phyloP scores from a whole-genome alignment of 2,113 vertebrate species.

The Peucedramus taeniatus region DNA sequence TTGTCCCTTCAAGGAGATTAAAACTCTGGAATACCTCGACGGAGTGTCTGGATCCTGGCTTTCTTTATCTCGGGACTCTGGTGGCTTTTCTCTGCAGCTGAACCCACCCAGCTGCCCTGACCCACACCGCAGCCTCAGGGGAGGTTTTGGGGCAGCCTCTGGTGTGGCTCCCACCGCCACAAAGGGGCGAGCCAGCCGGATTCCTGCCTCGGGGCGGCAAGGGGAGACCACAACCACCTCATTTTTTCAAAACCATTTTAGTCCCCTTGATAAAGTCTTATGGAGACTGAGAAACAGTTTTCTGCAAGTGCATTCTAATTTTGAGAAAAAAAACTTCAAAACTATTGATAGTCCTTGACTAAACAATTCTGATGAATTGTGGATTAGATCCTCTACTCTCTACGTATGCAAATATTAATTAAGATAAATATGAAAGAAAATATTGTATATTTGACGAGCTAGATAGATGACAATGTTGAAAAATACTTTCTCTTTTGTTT shows the following conservation, averaged over 20 bases:
- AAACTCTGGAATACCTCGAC: no score
- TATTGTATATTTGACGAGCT: not conserved
- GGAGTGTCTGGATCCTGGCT: no score
- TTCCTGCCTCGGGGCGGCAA: no score
- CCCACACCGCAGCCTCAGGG: no score
- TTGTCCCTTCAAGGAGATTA: no score
- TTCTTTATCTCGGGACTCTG: no score
- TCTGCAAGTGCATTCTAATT: not conserved
- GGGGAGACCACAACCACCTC: no score
- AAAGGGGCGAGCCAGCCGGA: no score
- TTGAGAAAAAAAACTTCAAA: not conserved
- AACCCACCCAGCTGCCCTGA: no score
- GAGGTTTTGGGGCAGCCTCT: no score
- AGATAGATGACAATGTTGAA: not conserved
- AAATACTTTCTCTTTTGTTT: not conserved
- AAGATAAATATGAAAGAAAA: not conserved
- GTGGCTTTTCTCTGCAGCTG: no score
- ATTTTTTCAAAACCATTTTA: not conserved
- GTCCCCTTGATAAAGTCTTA: not conserved
- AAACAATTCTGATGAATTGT: not conserved
- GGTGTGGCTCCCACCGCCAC: no score
- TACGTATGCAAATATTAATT: not conserved
- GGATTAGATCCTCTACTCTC: not conserved
- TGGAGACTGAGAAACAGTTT: not conserved
- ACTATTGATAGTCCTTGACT: not conserved